These are phyloP conservation scores for Gandaritis pyraliata DNA, from an alignment of 2,888 invertebrate species.

Conservation along the genomic window DNA sequence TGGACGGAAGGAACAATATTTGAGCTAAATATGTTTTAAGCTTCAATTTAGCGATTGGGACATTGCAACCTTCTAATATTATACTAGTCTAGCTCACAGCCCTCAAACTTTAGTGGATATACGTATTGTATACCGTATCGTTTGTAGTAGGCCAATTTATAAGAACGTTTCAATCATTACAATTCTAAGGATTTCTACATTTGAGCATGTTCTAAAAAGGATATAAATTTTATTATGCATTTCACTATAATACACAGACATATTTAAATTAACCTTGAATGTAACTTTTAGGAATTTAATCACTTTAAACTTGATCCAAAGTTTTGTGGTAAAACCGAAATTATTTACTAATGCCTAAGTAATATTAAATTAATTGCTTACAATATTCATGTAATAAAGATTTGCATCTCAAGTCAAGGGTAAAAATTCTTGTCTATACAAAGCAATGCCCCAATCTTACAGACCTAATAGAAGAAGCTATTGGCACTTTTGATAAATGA, in stretches of 20 bases:
- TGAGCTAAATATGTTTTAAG: conserved; percentile 68
- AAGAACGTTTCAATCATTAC: conserved; percentile 8
- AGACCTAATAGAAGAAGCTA: conserved; percentile 60
- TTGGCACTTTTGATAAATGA: conserved; percentile 52
- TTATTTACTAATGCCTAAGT: conserved; percentile 8
- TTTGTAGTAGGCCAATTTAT: conserved; percentile 50
- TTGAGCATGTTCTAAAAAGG: conserved; percentile 14
- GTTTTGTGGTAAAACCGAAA: conserved; percentile 12
- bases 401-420: neutral
- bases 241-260: conserved; percentile 6
- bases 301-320: neutral
- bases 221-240: conserved; percentile 14
- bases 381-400: conserved; percentile 9
- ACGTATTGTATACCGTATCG: conserved; percentile 47
- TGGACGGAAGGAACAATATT: conserved; percentile 80
- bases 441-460: conserved; percentile 63
- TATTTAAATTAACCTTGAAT: neutral
- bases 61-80: conserved; percentile 50
- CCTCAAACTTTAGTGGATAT: conserved; percentile 55
- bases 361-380: too few species aligned
- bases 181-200: conserved; percentile 17
- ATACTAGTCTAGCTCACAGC: conserved; percentile 57
- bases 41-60: conserved; percentile 46
- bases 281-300: neutral
- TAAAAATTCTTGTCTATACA: conserved; percentile 1